phyloP scores from a whole-genome alignment of 2,797 vertebrate species.

The Eurystomus glaucurus region DNA sequence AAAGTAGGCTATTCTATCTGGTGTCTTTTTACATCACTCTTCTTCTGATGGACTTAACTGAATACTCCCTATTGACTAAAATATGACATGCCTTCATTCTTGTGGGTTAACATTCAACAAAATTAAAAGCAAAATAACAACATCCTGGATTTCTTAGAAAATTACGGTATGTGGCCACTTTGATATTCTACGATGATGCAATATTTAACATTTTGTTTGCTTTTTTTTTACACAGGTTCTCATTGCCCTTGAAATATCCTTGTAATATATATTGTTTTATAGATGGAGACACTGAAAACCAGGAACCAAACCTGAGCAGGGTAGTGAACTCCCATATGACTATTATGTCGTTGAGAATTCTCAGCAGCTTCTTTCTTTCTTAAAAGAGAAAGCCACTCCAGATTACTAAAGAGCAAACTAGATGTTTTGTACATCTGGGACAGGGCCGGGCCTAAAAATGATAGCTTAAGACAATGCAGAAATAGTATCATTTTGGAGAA shows the following conservation, averaged over 20 bases:
- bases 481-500: not conserved
- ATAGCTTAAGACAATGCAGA: not conserved
- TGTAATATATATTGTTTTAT: not conserved
- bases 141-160: not conserved
- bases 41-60: not conserved
- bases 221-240: not conserved
- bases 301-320: conserved; percentile 10
- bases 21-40: not conserved
- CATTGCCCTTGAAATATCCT: not conserved
- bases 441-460: not conserved
- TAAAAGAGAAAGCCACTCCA: not conserved
- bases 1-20: not conserved
- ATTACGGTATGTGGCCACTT: not conserved
- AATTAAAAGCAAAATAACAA: not conserved
- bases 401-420: not conserved
- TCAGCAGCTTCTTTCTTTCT: not conserved
- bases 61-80: not conserved
- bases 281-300: not conserved
- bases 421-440: not conserved
- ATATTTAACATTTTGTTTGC: not conserved
- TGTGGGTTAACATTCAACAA: not conserved
- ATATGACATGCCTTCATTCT: not conserved
- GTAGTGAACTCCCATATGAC: not conserved
- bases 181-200: not conserved
- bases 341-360: not conserved